Base-by-base conservation (phyloP, 2,113 vertebrate species). In the Anhinga anhinga region DNA sequence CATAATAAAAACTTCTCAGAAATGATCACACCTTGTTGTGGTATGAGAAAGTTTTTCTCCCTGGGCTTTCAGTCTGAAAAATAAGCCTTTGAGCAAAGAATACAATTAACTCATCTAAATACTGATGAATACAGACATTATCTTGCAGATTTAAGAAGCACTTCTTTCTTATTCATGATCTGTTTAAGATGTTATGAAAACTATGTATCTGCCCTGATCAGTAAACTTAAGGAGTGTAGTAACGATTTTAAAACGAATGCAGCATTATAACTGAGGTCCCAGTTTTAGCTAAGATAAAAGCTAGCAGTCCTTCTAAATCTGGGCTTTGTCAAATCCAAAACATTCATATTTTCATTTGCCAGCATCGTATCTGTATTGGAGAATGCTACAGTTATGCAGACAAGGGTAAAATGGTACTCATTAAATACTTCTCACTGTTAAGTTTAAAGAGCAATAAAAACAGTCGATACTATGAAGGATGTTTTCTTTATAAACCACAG, bases 361-460 rank as follows among this genome's bases (percentile, higher is more conserved):
- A n/a, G 15, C 45, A 5, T 34, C 40, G 15, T 15, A 34, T 22
- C 42, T 55, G 30, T 55, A 86, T 13, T 0, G 0, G 77, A 86
- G 25, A 83, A 85, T 30, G 55, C 58, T 53, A 69, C 27, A 21
- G 53, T 84, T 86, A 90, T 10, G 25, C 42, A 90, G 71, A 65
- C 63, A 77, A 84, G 19, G 36, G 34, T 63, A 76, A 78, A 90
- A 80, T 21, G 7, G 15, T 56, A 77, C 27, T 42, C 45, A 63
- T 85, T 85, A 55, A 49, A 52, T 50, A 83, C 18, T 86, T 69
- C 38, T 32, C 52, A 72, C 34, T 53, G 53, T n/a, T 83, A 94
- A 93, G 96, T 55, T 67, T 78, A 90, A 93, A 91, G 34, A 44
- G 47, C 42, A 95, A 61, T 84, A 92, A 94, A 88, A 65, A 7